These are phyloP conservation scores for Leguminivora glycinivorella DNA, from an alignment of 1,140 invertebrate genomes.

Conservation along the genomic window DNA sequence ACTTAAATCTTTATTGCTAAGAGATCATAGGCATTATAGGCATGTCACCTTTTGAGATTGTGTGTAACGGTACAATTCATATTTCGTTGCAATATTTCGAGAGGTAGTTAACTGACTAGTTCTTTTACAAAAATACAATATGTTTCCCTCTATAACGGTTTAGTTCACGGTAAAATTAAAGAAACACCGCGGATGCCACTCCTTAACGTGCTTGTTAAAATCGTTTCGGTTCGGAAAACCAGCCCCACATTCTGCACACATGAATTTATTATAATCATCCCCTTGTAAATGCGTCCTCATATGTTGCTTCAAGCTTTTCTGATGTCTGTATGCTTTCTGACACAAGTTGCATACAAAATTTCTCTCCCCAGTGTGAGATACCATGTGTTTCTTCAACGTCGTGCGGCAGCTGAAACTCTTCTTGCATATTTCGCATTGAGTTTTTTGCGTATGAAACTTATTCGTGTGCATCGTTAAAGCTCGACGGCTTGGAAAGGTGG, in stretches of 20 bases:
- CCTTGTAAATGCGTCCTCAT: conserved; percentile 79
- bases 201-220: conserved; percentile 52
- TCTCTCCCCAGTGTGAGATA: conserved; percentile 82
- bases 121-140: background rate
- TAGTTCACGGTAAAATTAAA: conserved; percentile 42
- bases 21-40: conserved; percentile 1
- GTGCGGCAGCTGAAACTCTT: conserved; percentile 78
- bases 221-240: conserved; percentile 58
- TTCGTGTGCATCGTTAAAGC: conserved; percentile 65
- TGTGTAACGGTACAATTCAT: background rate
- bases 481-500: conserved; percentile 50
- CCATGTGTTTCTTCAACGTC: conserved; percentile 85
- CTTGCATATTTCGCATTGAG: conserved; percentile 73
- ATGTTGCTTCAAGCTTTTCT: conserved; percentile 85
- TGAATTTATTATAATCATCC: conserved; percentile 64
- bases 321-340: conserved; percentile 81
- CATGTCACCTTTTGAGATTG: background rate
- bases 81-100: background rate
- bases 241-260: conserved; percentile 71
- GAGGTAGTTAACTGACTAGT: conserved; percentile 7
- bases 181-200: conserved; percentile 52
- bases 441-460: conserved; percentile 75
- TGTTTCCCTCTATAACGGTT: conserved; percentile 1
- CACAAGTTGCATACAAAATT: conserved; percentile 80
- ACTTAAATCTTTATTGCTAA: background rate